A percentile compares a stretch with the other conserved stretches of the same genome.
Conservation (phyloP, 2,113 vertebrate species). For the Dasyornis broadbenti region DNA sequence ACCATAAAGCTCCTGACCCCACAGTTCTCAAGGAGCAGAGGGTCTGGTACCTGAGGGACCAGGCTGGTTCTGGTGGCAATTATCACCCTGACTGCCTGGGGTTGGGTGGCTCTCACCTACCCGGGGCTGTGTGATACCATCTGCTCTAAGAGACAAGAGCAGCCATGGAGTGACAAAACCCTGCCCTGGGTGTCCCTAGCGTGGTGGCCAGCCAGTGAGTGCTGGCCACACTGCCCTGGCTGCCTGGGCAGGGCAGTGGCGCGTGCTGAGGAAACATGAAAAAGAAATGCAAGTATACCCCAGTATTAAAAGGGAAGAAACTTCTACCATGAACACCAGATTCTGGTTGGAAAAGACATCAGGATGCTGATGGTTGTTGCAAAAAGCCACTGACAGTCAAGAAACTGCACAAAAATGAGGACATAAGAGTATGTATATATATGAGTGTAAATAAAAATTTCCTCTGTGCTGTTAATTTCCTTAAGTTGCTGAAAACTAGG, state of each 20-base stretch:
- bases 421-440: no score
- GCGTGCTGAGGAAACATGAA: neutral
- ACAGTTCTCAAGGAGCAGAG: neutral
- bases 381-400: neutral
- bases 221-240: neutral
- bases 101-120: neutral
- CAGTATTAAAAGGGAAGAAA: neutral
- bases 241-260: neutral
- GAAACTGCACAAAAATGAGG: neutral
- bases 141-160: neutral
- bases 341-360: neutral
- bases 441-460: neutral
- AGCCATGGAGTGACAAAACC: neutral
- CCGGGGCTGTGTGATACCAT: neutral
- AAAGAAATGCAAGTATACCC: neutral
- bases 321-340: neutral
- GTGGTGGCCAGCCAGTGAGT: rapidly evolving
- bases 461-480: neutral
- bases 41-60: neutral
- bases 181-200: neutral
- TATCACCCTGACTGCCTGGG: neutral
- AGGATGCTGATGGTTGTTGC: neutral
- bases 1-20: neutral
- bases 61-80: neutral
- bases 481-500: neutral